Percentiles rank a stretch among this genome's conserved stretches.
phyloP scores from a whole-genome alignment of 2,888 invertebrate species.

The Parnassius smintheus region DNA sequence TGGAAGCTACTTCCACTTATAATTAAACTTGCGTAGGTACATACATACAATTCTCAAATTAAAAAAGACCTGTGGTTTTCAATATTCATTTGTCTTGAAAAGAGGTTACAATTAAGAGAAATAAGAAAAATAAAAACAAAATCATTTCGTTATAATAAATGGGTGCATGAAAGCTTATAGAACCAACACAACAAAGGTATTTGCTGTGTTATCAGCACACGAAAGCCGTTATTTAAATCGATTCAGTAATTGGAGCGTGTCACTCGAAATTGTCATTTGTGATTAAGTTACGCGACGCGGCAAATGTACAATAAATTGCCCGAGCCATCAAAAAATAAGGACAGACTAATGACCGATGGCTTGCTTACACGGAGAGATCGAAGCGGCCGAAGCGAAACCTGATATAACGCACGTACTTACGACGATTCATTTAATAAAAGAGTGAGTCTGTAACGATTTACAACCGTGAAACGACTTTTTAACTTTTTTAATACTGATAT shows the following conservation, averaged over 20 bases:
- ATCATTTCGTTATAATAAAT: too few species aligned
- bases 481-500: background rate
- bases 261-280: conserved; percentile 40
- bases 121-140: too few species aligned
- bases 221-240: conserved; percentile 41
- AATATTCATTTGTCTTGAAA: too few species aligned
- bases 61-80: too few species aligned
- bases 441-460: background rate
- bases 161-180: too few species aligned
- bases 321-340: conserved; percentile 35
- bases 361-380: conserved; percentile 21
- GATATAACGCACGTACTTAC: conserved; percentile 11
- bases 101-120: too few species aligned
- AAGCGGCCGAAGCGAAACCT: conserved; percentile 11
- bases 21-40: too few species aligned
- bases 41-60: too few species aligned
- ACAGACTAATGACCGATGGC: conserved; percentile 29
- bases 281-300: conserved; percentile 37
- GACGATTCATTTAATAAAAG: conserved; percentile 15
- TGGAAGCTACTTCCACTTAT: too few species aligned
- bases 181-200: background rate
- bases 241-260: conserved; percentile 45
- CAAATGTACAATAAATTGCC: conserved; percentile 51
- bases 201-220: conserved; percentile 18
- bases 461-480: background rate